Evolutionary conservation across 1,140 invertebrate genomes (phyloP), one percentile per base, ranked within the genome.

Genomic region (Brachionus rotundiformis): DNA sequence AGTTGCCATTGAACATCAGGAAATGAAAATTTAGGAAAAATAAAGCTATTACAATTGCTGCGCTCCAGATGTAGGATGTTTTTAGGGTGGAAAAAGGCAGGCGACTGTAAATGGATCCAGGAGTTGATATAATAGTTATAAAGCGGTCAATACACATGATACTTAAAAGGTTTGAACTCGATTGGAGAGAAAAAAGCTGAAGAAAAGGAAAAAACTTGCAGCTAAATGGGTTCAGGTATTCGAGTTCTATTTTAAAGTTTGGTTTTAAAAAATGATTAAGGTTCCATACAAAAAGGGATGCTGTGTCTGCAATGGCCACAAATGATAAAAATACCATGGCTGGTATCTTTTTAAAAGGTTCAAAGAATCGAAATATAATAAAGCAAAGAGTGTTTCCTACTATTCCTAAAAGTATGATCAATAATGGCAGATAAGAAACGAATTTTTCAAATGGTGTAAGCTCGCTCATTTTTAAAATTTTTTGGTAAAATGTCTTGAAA

Each of bases 221-320:
- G 16, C 25, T 49, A 47, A 54, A 25, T 16, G 16, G 6, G 23
- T 27, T 23, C 29, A 36, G 6, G 33, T 31, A 49, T 59, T 49
- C 44, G n/a, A 77, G 25, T n/a, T 31, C 44, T 7, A 77, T 77
- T 29, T 33, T 59, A 59, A 77, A 77, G 44, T 77, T 77, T 29
- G 73, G 73, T 7, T 36, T 29, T n/a, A 77, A 49, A 77, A 49
- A 77, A 47, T 59, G 73, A 19, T 77, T 77, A 8, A 77, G 49
- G 27, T 77, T 77, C 44, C 41, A 77, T 33, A 31, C 44, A 47
- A 77, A 77, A 29, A 77, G 19, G 3, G 33, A 77, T 47, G n/a
- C 36, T 29, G 73, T 77, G 41, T 77, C 73, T 31, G n/a, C 23
- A 31, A 77, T 19, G 6, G 73, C 25, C 16, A 77, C 49, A 44